phyloP scores from a whole-genome alignment of 2,113 vertebrate genomes.

The Phalacrocorax aristotelis region DNA sequence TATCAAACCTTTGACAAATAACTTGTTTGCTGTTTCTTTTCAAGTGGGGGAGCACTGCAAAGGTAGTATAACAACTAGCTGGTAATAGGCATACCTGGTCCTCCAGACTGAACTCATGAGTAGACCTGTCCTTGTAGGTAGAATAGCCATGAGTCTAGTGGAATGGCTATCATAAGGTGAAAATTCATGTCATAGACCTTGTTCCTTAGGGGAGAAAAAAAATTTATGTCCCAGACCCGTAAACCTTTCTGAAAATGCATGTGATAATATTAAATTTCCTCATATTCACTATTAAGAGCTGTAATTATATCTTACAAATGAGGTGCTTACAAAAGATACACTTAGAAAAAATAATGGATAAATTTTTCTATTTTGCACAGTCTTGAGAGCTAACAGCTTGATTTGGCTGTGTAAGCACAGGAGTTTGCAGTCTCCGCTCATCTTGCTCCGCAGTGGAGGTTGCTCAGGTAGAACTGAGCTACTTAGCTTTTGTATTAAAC shows the following conservation, averaged over 20 bases:
- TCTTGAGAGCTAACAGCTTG: background rate
- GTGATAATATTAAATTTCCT: background rate
- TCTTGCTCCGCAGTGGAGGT: background rate
- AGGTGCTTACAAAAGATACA: background rate
- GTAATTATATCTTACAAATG: background rate
- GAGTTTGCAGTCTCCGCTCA: background rate
- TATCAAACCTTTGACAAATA: background rate
- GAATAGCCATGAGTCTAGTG: background rate
- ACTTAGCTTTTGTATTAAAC: background rate
- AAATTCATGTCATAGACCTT: background rate
- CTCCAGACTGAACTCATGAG: background rate
- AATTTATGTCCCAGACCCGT: background rate
- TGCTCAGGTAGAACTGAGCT: background rate
- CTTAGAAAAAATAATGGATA: background rate
- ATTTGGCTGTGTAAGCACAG: background rate
- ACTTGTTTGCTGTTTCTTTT: background rate
- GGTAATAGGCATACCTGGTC: background rate
- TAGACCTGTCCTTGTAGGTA: background rate
- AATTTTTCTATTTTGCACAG: background rate
- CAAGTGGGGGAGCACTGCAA: background rate
- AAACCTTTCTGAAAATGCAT: background rate
- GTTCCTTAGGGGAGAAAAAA: background rate
- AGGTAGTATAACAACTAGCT: background rate
- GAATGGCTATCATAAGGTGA: background rate
- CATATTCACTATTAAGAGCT: background rate